These are phyloP conservation scores for Labeo rohita DNA, from an alignment of 2,113 vertebrate genomes.

Conservation along the genomic window DNA sequence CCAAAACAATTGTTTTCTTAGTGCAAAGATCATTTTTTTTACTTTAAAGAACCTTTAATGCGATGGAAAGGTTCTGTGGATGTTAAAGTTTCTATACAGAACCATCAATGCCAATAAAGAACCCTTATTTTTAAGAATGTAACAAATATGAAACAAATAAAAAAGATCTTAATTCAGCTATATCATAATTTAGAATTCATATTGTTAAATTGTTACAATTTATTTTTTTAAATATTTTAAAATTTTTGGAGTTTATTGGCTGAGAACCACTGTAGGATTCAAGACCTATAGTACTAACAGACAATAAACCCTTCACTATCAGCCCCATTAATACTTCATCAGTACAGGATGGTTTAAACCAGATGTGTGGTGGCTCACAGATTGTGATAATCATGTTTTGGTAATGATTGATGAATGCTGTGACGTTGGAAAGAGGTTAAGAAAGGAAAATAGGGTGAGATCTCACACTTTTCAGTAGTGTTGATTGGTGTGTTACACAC, in stretches of 20 bases:
- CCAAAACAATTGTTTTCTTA: too few species aligned
- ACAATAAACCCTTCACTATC: background rate
- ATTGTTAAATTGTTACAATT: background rate
- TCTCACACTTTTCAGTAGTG: background rate
- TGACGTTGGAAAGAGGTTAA: background rate
- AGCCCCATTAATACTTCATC: background rate
- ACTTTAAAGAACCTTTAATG: too few species aligned
- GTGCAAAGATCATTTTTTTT: too few species aligned
- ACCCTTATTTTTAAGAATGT: background rate
- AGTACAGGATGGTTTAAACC: background rate
- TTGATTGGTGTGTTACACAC: conserved; percentile 18
- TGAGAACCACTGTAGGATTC: background rate
- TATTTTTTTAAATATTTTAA: background rate
- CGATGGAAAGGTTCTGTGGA: too few species aligned
- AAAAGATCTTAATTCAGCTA: too few species aligned
- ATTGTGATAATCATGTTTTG: background rate
- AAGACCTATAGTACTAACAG: background rate
- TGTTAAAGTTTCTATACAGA: too few species aligned
- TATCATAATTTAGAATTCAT: too few species aligned
- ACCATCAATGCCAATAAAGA: too few species aligned
- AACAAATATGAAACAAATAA: background rate
- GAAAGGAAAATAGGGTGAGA: background rate
- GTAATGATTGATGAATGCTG: background rate
- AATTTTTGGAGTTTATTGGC: background rate
- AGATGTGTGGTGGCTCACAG: conserved; percentile 12